phyloP scores from a whole-genome alignment of 1,140 invertebrate genomes.

The Heliconius nattereri region DNA sequence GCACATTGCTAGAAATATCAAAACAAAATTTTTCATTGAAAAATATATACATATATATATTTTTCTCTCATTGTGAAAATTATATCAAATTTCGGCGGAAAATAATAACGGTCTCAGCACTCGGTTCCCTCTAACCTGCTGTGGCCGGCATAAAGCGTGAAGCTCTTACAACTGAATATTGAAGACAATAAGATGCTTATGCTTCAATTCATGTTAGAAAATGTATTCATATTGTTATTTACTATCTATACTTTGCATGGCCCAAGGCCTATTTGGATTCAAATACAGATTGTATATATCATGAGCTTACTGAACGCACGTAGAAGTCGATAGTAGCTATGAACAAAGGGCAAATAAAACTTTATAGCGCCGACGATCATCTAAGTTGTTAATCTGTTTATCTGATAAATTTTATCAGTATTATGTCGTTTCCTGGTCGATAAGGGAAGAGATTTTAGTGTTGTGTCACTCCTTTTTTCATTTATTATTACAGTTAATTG shows the following conservation, averaged over 20 bases:
- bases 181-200: neutral
- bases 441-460: conserved; percentile 1
- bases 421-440: neutral
- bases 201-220: neutral
- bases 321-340: conserved; percentile 7
- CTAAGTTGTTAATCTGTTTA: conserved; percentile 11
- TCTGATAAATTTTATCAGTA: neutral
- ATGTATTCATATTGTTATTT: conserved; percentile 8
- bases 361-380: conserved; percentile 10
- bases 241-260: neutral
- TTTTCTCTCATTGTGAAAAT: no score
- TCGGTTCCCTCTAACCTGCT: no score
- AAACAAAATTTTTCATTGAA: no score
- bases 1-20: no score
- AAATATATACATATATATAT: no score
- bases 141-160: neutral
- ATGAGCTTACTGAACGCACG: neutral
- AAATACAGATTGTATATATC: neutral
- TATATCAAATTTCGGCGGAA: no score
- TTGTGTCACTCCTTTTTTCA: neutral
- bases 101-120: no score
- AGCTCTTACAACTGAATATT: neutral
- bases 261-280: conserved; percentile 3
- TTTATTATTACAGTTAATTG: no score
- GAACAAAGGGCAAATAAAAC: conserved; percentile 11